A percentile compares a stretch with the other conserved stretches of the same genome.
These are phyloP conservation scores for Furcula furcula DNA, from an alignment of 2,888 invertebrate species.

Conservation along the genomic window DNA sequence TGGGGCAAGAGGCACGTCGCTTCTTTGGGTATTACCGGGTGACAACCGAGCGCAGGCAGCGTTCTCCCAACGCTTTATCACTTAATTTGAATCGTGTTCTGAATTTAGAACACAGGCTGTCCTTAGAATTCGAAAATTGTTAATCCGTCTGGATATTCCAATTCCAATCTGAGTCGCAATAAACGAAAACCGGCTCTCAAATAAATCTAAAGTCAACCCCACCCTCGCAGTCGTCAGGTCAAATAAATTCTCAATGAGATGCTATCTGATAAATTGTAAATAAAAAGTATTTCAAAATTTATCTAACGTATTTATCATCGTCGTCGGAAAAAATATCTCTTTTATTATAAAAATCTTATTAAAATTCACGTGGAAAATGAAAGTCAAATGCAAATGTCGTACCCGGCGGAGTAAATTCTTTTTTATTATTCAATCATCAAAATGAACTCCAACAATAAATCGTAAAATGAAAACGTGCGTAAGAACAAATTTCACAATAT, in stretches of 20 bases:
- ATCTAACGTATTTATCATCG: conserved; percentile 20
- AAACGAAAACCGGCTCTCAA: conserved; percentile 30
- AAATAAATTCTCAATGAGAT: conserved; percentile 30
- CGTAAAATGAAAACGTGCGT: conserved; percentile 34
- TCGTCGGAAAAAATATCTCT: conserved; percentile 19
- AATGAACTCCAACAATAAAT: conserved; percentile 34
- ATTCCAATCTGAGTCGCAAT: conserved; percentile 34
- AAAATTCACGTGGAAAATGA: conserved; percentile 32
- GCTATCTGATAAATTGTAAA: conserved; percentile 32
- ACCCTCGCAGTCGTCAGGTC: conserved; percentile 28
- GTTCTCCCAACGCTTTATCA: conserved; percentile 65
- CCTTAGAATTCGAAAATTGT: conserved; percentile 46
- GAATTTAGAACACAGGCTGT: conserved; percentile 55
- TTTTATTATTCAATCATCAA: conserved; percentile 39
- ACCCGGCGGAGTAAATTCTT: conserved; percentile 18
- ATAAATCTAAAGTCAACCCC: conserved; percentile 35
- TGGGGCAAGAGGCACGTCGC: conserved; percentile 40
- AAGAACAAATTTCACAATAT: conserved; percentile 38
- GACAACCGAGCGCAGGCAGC: conserved; percentile 56
- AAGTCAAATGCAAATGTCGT: conserved; percentile 34
- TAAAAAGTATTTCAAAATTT: conserved; percentile 25
- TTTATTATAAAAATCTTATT: conserved; percentile 28
- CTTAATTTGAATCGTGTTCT: conserved; percentile 75
- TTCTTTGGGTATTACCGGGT: conserved; percentile 50
- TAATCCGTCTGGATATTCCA: conserved; percentile 40